Conservation (phyloP, 2,797 vertebrate species). For the Octomys mimax region DNA sequence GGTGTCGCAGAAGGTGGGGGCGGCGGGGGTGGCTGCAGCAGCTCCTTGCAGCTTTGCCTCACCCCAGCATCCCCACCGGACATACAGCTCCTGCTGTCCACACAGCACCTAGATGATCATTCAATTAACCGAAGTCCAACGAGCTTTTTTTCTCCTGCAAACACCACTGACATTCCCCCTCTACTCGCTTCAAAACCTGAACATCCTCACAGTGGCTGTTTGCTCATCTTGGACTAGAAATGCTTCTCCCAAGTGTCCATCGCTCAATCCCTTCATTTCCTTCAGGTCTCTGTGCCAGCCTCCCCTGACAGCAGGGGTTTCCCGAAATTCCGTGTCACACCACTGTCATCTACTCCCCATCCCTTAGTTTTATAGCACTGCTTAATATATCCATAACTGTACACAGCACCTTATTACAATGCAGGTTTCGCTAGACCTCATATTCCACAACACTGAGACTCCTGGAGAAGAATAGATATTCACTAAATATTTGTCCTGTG, state of each 20-base stretch:
- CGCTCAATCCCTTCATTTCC: not conserved
- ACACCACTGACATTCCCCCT: not conserved
- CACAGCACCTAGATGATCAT: not conserved
- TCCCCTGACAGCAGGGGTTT: not conserved
- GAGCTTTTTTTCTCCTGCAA: not conserved
- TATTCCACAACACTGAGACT: not conserved
- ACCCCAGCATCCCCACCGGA: too few species aligned
- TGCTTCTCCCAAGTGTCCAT: not conserved
- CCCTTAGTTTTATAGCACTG: not conserved
- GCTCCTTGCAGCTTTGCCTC: not conserved
- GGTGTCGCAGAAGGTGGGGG: not conserved
- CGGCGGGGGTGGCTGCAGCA: not conserved
- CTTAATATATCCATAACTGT: not conserved
- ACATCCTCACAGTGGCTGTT: not conserved
- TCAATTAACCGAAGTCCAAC: not conserved
- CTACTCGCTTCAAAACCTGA: constrained; percentile 1
- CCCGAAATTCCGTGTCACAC: not conserved
- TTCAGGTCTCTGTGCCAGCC: not conserved
- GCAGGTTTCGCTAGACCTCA: not conserved
- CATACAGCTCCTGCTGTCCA: not conserved
- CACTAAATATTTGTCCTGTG: not conserved
- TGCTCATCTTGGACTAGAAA: not conserved
- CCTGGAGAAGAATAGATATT: not conserved
- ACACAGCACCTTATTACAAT: not conserved
- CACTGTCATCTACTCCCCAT: not conserved